phyloP scores from a whole-genome alignment of 2,888 invertebrate genomes.

The Drosophila mimica region DNA sequence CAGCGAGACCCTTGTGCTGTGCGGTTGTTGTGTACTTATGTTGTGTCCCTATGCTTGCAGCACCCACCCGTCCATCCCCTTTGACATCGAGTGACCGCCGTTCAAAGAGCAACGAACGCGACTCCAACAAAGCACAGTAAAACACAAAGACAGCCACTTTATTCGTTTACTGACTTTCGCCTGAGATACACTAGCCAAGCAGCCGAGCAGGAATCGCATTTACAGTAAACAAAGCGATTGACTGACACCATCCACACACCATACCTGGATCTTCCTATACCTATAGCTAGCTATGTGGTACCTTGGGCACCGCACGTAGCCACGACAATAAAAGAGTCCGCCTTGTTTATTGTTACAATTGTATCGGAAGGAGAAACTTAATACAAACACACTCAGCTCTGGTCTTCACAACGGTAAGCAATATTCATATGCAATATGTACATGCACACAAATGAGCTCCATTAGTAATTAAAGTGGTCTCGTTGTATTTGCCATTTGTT shows the following conservation, averaged over 20 bases:
- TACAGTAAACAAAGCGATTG: constrained; percentile 39
- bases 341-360: constrained; percentile 54
- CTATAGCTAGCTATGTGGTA: constrained; percentile 5
- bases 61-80: constrained; percentile 24
- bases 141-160: constrained; percentile 62
- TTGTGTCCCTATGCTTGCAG: constrained; percentile 58
- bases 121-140: constrained; percentile 13
- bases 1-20: neutral
- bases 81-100: constrained; percentile 42
- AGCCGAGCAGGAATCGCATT: constrained; percentile 43
- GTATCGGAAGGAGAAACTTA: constrained; percentile 27
- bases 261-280: constrained; percentile 7
- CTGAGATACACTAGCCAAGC: constrained; percentile 43
- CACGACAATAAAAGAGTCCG: constrained; percentile 62
- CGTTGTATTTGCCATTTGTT: constrained; percentile 24
- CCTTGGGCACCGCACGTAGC: neutral
- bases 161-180: constrained; percentile 70
- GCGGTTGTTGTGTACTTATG: constrained; percentile 19
- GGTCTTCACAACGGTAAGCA: constrained; percentile 59
- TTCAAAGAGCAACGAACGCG: constrained; percentile 68
- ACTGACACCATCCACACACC: constrained; percentile 15
- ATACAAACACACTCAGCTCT: constrained; percentile 15
- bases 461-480: constrained; percentile 56
- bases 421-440: constrained; percentile 23
- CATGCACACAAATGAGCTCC: neutral